Evolutionary conservation across 2,797 vertebrate species (phyloP), one percentile per base, ranked within the genome.

Genomic region (Lophura swinhoii): DNA sequence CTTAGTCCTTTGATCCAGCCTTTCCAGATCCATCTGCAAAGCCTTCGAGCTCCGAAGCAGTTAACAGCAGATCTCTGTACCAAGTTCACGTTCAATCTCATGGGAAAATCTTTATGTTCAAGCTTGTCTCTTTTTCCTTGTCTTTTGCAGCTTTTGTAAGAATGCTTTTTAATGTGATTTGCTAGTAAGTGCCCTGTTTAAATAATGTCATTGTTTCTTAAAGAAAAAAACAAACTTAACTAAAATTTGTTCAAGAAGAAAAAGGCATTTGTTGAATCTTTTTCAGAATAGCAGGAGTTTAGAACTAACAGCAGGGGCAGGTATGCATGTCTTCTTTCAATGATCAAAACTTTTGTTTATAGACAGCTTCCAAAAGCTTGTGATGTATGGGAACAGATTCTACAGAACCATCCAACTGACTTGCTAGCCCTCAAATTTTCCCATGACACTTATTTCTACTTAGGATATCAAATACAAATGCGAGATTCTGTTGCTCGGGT

Each of bases 361-460:
- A 99, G 99, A 73, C 97, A 97, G 75, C 97, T 98, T 37, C 94
- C 97, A 1, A 98, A 97, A 95, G 99, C 99, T 72, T 98, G 98
- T 53, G 96, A 98, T 9, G 63, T 97, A 0, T 99, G 99, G 99
- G 99, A 99, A 20, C 96, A 98, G 93, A 99, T 99, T 89, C 97
- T 99, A 41, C 92, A 97, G 33, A 98, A 97, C 68, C 97, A 99
- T 89, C 99, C 99, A 4, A 99, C 98, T 3, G 99, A 99, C 86
- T 41, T 41, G 41, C 41, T 41, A 41, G 41, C 41, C 41, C 41
- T 41, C 41, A 41, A 15, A 41, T 41, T 63, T 74, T 96, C 98
- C 78, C 99, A 99, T 0, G 99, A 99, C 35, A 72, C 97, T 56
- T 99, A 98, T 68, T 99, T 99, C 96, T 99, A 98, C 97, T 91